A percentile compares a stretch with the other conserved stretches of the same genome.
phyloP scores from a whole-genome alignment of 2,113 vertebrate genomes.

The Hemichromis elongatus region DNA sequence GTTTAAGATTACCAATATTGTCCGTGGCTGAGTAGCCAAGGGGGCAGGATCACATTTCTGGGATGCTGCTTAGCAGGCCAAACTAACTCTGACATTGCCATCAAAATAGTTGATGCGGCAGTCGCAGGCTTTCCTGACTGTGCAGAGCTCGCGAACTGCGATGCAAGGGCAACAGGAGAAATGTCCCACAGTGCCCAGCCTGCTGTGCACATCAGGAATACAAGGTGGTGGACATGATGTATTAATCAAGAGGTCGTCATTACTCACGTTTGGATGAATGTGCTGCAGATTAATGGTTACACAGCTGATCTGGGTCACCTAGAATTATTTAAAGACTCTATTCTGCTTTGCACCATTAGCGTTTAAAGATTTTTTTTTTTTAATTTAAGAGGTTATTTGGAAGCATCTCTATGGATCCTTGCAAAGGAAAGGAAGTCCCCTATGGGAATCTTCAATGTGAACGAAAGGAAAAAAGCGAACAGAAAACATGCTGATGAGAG shows the following conservation, averaged over 20 bases:
- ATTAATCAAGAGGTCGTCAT: conserved; percentile 35
- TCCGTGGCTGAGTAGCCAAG: not conserved
- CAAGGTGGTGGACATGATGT: conserved; percentile 2
- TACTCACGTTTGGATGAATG: conserved; percentile 14
- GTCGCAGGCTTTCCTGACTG: conserved; percentile 4
- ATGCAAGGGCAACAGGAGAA: conserved; percentile 15
- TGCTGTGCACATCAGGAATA: conserved; percentile 13
- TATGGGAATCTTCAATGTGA: not conserved
- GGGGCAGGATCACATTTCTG: conserved; percentile 18
- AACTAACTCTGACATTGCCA: conserved; percentile 15
- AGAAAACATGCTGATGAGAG: conserved; percentile 16
- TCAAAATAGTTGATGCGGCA: conserved; percentile 40
- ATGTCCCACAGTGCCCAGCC: conserved; percentile 9
- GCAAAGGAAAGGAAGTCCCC: not conserved
- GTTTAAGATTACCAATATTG: conserved; percentile 41
- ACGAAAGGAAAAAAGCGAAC: not conserved
- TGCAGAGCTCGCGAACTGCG: not conserved
- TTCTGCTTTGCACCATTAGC: conserved; percentile 9
- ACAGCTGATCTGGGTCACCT: not conserved
- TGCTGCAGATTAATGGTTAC: conserved; percentile 1
- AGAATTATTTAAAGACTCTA: not conserved
- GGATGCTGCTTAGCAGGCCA: conserved; percentile 30
- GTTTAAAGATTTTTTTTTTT: not conserved
- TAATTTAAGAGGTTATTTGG: not conserved
- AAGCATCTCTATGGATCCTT: not conserved